These are phyloP conservation scores for Eunapius fragilis DNA, from an alignment of 37 sponge, comb jelly and placozoan species.

Conservation along the genomic window DNA sequence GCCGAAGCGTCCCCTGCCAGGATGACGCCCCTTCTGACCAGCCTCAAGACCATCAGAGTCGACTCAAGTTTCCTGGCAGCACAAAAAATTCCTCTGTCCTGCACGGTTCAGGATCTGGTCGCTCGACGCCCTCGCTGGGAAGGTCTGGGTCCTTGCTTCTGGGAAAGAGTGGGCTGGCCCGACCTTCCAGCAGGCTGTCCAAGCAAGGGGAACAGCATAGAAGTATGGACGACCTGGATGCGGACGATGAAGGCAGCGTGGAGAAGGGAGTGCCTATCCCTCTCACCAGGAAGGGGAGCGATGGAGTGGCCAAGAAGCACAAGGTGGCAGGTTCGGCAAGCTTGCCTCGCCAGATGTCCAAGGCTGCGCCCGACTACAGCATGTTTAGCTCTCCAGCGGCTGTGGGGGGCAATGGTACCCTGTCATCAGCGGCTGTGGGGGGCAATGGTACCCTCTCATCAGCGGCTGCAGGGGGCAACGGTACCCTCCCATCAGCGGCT, in stretches of 20 bases:
- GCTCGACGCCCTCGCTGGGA: not conserved
- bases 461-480: not conserved
- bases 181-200: conserved; percentile 3
- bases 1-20: not conserved
- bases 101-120: not conserved
- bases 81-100: conserved; percentile 6
- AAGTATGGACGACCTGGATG: not conserved
- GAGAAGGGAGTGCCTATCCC: not conserved
- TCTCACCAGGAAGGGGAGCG: conserved; percentile 25
- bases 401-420: too few species aligned
- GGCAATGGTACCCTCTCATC: too few species aligned
- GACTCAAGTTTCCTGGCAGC: conserved; percentile 5
- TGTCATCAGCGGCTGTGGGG: too few species aligned
- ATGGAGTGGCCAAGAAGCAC: conserved; percentile 26
- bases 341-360: conserved; percentile 29
- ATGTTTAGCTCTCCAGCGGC: not conserved
- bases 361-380: conserved; percentile 2
- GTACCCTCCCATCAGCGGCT: not conserved
- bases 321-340: conserved; percentile 1
- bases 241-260: not conserved
- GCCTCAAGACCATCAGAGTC: conserved; percentile 5
- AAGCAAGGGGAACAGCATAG: not conserved
- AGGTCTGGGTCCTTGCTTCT: not conserved
- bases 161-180: not conserved
- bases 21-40: not conserved